These are phyloP conservation scores for Terrapene triunguis DNA, from an alignment of 2,113 vertebrate genomes.

Conservation along the genomic window DNA sequence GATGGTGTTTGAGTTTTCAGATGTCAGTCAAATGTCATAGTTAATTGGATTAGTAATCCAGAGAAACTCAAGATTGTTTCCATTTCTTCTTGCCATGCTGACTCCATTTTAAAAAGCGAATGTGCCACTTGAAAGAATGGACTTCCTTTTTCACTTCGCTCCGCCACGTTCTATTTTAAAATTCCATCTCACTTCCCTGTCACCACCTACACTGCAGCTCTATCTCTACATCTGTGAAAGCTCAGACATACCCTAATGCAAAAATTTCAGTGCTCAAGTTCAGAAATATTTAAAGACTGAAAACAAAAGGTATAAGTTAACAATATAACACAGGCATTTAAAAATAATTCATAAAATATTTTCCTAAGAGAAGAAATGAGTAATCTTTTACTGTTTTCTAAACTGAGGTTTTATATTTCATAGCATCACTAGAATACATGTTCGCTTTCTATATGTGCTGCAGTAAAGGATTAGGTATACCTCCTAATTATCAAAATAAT, in stretches of 20 bases:
- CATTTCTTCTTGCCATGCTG: neutral
- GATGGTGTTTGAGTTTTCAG: neutral
- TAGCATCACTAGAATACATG: neutral
- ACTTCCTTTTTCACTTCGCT: neutral
- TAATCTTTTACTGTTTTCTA: neutral
- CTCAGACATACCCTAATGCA: neutral
- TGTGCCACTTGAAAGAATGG: neutral
- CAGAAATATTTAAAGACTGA: neutral
- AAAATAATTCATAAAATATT: neutral
- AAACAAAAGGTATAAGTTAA: neutral
- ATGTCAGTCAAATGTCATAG: neutral
- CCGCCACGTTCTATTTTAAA: neutral
- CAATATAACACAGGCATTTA: neutral
- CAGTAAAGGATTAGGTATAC: neutral
- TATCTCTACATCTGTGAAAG: neutral
- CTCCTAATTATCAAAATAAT: neutral
- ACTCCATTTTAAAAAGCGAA: neutral
- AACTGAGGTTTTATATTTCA: neutral
- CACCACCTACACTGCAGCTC: neutral
- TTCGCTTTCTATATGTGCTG: neutral
- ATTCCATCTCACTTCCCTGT: neutral
- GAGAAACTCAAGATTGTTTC: neutral
- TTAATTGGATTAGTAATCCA: neutral
- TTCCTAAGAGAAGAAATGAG: neutral
- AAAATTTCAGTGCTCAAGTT: neutral